These are phyloP conservation scores for Onthophagus sagittarius DNA, from an alignment of 2,888 invertebrate species.

Conservation along the genomic window DNA sequence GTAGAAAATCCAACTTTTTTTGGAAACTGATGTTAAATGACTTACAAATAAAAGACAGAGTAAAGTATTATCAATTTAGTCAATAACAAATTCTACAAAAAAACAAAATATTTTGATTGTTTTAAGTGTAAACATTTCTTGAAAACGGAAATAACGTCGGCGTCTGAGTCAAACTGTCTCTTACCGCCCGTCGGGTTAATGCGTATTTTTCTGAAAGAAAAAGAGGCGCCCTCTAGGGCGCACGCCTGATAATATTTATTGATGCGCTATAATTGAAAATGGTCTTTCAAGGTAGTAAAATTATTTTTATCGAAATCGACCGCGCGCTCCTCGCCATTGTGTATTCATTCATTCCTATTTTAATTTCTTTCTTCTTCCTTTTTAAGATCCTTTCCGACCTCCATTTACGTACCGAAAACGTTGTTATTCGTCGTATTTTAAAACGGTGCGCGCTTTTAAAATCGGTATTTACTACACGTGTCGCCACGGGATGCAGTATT, in stretches of 20 bases:
- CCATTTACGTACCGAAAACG: neutral
- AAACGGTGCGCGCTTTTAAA: too few species aligned
- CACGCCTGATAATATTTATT: conserved; percentile 27
- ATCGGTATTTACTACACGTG: too few species aligned
- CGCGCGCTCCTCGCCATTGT: neutral
- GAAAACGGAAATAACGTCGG: conserved; percentile 9
- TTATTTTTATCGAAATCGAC: conserved; percentile 25
- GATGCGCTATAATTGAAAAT: conserved; percentile 32
- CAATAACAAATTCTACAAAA: too few species aligned
- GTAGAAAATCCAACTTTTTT: too few species aligned
- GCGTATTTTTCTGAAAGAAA: conserved; percentile 22
- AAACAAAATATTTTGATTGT: neutral
- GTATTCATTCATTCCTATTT: neutral
- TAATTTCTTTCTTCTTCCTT: neutral
- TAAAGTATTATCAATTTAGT: too few species aligned
- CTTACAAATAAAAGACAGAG: too few species aligned
- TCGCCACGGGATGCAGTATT: too few species aligned
- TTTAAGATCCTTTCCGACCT: neutral
- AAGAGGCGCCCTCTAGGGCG: conserved; percentile 10
- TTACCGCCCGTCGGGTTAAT: conserved; percentile 27
- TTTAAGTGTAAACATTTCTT: conserved; percentile 9
- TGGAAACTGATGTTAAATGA: too few species aligned
- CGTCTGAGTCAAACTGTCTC: conserved; percentile 24
- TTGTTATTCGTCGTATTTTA: too few species aligned
- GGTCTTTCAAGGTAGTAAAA: conserved; percentile 28